Evolutionary conservation across 2,888 invertebrate species (phyloP), one percentile per base, ranked within the genome.

Genomic region (Itoplectis maculator): DNA sequence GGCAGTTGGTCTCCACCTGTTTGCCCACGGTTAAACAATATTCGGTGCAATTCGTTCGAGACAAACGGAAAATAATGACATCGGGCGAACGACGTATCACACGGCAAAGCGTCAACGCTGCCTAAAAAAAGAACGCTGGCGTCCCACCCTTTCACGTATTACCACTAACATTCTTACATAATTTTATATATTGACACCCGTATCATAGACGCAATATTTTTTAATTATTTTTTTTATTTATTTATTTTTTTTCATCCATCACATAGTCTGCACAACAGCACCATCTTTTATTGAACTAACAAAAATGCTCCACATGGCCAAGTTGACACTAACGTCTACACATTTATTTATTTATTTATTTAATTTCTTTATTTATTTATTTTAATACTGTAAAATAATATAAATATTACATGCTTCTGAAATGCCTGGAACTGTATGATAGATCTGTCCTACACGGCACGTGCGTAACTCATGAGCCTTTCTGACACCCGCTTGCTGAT

Each of bases 251-350:
- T 86, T 91, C 91, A 92, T 91, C 88, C 90, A 91, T 88, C 89
- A 90, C 84, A 86, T 86, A 85, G 80, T 88, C 81, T 84, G 90
- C 91, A 92, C 91, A 88, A 86, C 76, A 85, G 84, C 86, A 86
- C 84, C 85, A 83, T 84, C 73, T 86, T 42, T 88, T 89, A 90
- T 88, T 86, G 35, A 87, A 92, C 91, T 92, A 92, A 92, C 92
- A 89, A 90, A 88, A 89, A 92, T 92, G 91, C 91, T 92, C 91
- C 91, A 92, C 92, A 92, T 89, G 91, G 92, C 92, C 92, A 92
- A 91, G 92, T 92, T 92, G 92, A 92, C 91, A 91, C 93, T 92
- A 92, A 93, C 91, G 91, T 88, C 81, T 81, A 83, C 83, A 85
- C 82, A 84, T 83, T 82, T 79, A 72, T 81, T 83, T 66, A 74